phyloP scores from a whole-genome alignment of 2,888 invertebrate species.

The Nemoura dubitans region DNA sequence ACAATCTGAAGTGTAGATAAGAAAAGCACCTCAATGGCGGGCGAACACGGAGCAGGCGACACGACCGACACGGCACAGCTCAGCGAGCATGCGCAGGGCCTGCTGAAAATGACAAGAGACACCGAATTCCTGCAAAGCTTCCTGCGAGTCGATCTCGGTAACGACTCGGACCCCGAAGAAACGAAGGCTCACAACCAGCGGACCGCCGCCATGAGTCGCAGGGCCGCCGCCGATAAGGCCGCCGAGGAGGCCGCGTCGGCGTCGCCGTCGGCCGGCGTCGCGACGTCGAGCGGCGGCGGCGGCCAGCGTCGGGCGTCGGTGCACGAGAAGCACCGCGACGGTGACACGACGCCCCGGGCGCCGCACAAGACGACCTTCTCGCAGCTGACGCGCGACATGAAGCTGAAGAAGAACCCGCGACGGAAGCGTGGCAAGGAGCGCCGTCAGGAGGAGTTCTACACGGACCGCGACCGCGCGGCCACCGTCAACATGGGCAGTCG shows the following conservation, averaged over 20 bases:
- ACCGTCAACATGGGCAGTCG: constrained; percentile 86
- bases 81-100: constrained; percentile 63
- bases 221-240: background rate
- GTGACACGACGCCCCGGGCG: constrained; percentile 41
- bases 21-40: constrained; percentile 55
- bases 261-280: background rate
- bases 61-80: constrained; percentile 30
- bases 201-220: background rate
- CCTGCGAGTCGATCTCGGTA: constrained; percentile 73
- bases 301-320: constrained; percentile 8
- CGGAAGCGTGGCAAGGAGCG: constrained; percentile 54
- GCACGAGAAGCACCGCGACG: constrained; percentile 21
- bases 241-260: constrained; percentile 36
- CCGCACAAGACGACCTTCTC: constrained; percentile 53
- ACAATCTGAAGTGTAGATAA: background rate
- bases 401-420: constrained; percentile 47
- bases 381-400: constrained; percentile 54
- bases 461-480: constrained; percentile 90
- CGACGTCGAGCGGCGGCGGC: background rate
- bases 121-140: constrained; percentile 83
- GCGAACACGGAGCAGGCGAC: constrained; percentile 59
- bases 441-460: constrained; percentile 78
- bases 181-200: background rate
- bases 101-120: constrained; percentile 74
- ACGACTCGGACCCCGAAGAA: constrained; percentile 57